A percentile compares a stretch with the other conserved stretches of the same genome.
phyloP scores from a whole-genome alignment of 1,140 invertebrate species.

The Melanaphis sacchari region DNA sequence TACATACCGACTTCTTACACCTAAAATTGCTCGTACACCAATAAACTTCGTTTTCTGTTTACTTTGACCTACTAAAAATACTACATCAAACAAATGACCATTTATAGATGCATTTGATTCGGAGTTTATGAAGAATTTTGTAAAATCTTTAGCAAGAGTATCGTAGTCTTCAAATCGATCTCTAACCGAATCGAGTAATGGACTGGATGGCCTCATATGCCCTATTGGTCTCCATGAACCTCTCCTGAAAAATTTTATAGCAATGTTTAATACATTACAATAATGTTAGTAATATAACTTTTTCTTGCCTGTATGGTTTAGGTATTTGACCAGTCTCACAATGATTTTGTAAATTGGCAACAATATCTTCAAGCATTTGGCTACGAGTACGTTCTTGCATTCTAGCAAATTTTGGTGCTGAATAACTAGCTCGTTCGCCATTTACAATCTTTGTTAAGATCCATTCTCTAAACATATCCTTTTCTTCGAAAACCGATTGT shows the following conservation, averaged over 20 bases:
- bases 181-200: conserved; percentile 87
- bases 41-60: conserved; percentile 83
- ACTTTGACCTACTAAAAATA: conserved; percentile 88
- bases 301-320: conserved; percentile 85
- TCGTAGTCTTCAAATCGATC: conserved; percentile 94
- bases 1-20: conserved; percentile 81
- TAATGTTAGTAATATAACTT: neutral
- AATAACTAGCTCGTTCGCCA: conserved; percentile 94
- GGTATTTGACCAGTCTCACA: conserved; percentile 94
- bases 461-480: conserved; percentile 90
- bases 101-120: conserved; percentile 75
- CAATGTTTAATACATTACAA: neutral
- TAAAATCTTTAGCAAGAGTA: conserved; percentile 91
- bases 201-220: conserved; percentile 92
- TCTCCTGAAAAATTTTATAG: conserved; percentile 65
- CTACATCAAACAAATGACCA: conserved; percentile 86
- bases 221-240: conserved; percentile 94
- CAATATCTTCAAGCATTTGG: conserved; percentile 94
- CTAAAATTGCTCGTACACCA: conserved; percentile 88
- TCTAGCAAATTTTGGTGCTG: conserved; percentile 93
- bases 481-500: conserved; percentile 92
- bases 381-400: conserved; percentile 89
- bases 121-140: conserved; percentile 83
- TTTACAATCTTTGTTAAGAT: conserved; percentile 97
- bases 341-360: conserved; percentile 92